Percentiles rank a stretch among this genome's conserved stretches.
Evolutionary conservation across 1,140 invertebrate genomes (phyloP).

Genomic region (Caenorhabditis remanei): DNA sequence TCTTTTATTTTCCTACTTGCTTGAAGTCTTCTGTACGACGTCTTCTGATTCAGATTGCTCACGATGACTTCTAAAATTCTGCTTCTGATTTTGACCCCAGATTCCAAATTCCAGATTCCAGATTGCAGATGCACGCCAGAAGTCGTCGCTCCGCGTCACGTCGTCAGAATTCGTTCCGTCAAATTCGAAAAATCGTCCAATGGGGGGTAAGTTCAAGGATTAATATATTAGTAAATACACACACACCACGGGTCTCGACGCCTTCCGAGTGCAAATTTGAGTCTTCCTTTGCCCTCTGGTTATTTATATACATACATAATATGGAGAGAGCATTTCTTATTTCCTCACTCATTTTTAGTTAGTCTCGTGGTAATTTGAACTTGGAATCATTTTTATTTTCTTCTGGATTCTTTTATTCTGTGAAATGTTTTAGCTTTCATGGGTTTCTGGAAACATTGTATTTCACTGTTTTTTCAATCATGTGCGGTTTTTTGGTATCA

Average conservation of each 20-base stretch:
- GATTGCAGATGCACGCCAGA: background rate
- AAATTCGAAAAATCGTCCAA: constrained; percentile 51
- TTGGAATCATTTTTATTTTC: too few species aligned
- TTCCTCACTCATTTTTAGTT: constrained; percentile 1
- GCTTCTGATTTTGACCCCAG: too few species aligned
- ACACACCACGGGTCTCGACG: too few species aligned
- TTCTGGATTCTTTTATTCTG: too few species aligned
- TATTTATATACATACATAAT: constrained; percentile 27
- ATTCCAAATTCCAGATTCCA: background rate
- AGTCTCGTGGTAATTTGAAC: background rate
- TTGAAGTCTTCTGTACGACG: too few species aligned
- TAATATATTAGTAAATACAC: constrained; percentile 20
- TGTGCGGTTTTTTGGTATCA: too few species aligned
- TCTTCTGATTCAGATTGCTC: too few species aligned
- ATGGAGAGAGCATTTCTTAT: background rate
- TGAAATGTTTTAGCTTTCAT: too few species aligned
- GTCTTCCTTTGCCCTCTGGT: constrained; percentile 28
- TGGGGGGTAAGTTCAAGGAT: constrained; percentile 32
- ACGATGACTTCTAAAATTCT: too few species aligned
- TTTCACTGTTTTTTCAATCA: too few species aligned
- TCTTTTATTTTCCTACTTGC: background rate
- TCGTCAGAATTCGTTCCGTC: constrained; percentile 49
- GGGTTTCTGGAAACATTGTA: too few species aligned
- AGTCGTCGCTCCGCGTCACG: constrained; percentile 7
- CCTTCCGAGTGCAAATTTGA: constrained; percentile 39